Evolutionary conservation across 2,797 vertebrate species (phyloP).

Genomic region (Alca torda): DNA sequence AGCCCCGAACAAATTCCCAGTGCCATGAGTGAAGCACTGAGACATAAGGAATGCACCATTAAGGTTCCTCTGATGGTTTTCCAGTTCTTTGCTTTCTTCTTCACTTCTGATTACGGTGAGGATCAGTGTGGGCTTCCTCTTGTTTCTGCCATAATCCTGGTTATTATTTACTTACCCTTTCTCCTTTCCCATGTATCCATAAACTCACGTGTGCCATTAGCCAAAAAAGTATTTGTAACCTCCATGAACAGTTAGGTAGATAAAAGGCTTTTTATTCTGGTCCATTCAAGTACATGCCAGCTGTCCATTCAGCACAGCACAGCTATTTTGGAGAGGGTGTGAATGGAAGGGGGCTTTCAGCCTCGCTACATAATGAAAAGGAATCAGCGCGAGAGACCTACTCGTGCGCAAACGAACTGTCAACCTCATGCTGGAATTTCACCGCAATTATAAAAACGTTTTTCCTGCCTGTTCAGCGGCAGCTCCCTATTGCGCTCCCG

Average conservation of each 20-base stretch:
- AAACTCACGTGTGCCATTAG: not conserved
- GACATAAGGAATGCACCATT: rapidly evolving
- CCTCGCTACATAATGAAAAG: not conserved
- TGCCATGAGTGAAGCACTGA: not conserved
- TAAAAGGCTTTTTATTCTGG: not conserved
- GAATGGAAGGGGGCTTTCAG: not conserved
- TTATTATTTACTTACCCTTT: not conserved
- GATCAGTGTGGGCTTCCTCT: not conserved
- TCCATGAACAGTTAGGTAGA: not conserved
- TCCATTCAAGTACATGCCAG: not conserved
- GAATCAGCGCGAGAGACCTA: not conserved
- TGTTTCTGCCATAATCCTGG: not conserved
- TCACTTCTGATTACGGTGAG: not conserved
- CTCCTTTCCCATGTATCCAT: not conserved
- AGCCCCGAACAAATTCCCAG: not conserved
- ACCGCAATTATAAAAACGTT: not conserved
- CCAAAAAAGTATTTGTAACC: not conserved
- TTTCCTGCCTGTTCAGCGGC: not conserved
- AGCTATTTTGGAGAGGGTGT: not conserved
- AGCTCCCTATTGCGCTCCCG: not conserved
- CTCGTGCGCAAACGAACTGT: not conserved
- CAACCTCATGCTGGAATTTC: slow-evolving; percentile 7
- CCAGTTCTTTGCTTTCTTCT: not conserved
- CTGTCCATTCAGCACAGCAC: not conserved
- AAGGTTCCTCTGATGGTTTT: not conserved